Base-by-base conservation (phyloP, 2,113 vertebrate genomes). In the Tyto alba region DNA sequence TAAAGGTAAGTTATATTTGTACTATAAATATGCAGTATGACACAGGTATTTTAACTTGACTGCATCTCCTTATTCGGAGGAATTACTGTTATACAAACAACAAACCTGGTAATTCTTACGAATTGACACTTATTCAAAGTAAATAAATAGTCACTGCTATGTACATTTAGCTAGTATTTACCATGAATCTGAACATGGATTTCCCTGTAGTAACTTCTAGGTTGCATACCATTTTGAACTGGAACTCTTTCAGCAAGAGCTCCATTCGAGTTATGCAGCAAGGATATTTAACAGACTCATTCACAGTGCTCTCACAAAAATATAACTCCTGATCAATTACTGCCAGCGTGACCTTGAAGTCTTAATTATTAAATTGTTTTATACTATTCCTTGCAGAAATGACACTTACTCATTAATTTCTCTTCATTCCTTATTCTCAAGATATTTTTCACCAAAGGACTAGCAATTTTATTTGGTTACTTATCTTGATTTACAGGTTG, bases 281-380 rank as follows among this genome's bases (percentile, higher is more conserved):
- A 83, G 38, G 19, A 76, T 57, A 7, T 79, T 86, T 79, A 72
- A 30, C n/a, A 48, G 23, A 47, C 21, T 76, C 29, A 59, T 78
- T 89, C 59, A 20, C 20, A 17, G 9, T 53, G 38, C 16, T 91
- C 62, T 73, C 59, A 55, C 60, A 75, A 56, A 90, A 92, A 57
- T 13, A 9, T 52, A 73, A 74, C 2, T 41, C 64, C 93, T 96
- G 45, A 91, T 95, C 77, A 94, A 53, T 89, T 92, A 90, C 55
- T 81, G 72, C 64, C 60, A 85, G 40, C 19, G 47, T 94, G 86
- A 96, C 90, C 85, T 86, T 94, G 75, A 94, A 88, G 36, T 88
- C 36, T 92, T 96, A 96, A 95, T 95, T 96, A 89, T 95, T 88
- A 93, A 92, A 95, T 87, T 93, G 29, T 91, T 97, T 95, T 91